Evolutionary conservation across 92 coral and sea anemone species (phyloP), one percentile per base, ranked within the genome.

Genomic region (Bergia sp.): DNA sequence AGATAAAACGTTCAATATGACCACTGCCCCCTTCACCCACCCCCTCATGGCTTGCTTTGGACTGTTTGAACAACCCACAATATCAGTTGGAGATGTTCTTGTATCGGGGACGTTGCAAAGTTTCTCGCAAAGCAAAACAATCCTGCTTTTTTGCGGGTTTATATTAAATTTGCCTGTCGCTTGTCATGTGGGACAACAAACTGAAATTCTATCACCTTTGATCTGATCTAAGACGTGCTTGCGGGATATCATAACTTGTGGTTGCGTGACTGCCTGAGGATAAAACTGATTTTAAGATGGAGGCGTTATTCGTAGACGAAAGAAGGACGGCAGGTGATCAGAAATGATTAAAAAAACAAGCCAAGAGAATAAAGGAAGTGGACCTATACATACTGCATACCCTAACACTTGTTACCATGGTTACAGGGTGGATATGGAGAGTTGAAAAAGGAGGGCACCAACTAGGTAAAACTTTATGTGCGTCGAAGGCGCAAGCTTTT

Each of bases 151-250:
- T 72, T 72, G 7, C 73, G 21, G 73, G 73, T 36, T 67, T 67
- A 67, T 7, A 67, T 67, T 72, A 72, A 36, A 8, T 72, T 36
- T 72, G 76, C 29, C 76, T 72, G 76, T 72, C 76, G 76, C 76
- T 72, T 72, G 76, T 72, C 76, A 72, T 72, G 40, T 72, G 76
- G 16, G 76, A 72, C 41, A 2, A 72, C 40, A 72, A 72, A 72
- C 76, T 72, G 76, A 72, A 72, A 72, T 72, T 72, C 76, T 72
- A 72, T 72, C 76, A 72, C 76, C 76, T 72, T 72, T 72, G 76
- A 72, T 72, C 69, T 61, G 69, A 61, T 21, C 29, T 21, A 8
- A 61, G 69, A 61, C 69, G 8, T 61, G 6, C n/a, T 61, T 29
- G 58, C 58, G 58, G 58, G 58, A 53, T 53, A 53, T 53, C 58